Percentiles rank a stretch among this genome's conserved stretches.
Conservation (phyloP, 2,888 invertebrate genomes). For the Melinaea marsaeus region DNA sequence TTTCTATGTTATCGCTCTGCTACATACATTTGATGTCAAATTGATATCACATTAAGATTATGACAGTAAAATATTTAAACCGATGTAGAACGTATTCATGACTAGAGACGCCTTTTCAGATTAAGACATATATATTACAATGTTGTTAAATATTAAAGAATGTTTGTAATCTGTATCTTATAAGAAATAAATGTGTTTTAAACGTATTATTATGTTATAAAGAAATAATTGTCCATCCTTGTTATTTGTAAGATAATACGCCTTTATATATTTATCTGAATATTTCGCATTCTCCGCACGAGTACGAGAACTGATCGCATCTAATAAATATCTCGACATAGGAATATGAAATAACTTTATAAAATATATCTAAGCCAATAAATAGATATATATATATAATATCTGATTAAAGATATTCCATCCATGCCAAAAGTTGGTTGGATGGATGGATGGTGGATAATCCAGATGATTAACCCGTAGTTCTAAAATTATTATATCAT, state of each 20-base stretch:
- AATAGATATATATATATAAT: too few relatives aligned
- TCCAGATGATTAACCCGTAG: too few relatives aligned
- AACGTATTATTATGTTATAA: too few relatives aligned
- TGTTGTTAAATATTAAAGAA: too few relatives aligned
- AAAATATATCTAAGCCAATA: constrained; percentile 8
- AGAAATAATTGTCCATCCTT: too few relatives aligned
- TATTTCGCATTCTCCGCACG: constrained; percentile 48
- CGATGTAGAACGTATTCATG: neutral
- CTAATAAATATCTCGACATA: constrained; percentile 42
- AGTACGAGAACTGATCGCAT: constrained; percentile 41
- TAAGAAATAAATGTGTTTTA: too few relatives aligned
- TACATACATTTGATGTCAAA: neutral
- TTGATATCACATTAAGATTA: neutral
- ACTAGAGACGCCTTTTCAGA: neutral
- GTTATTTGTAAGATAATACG: too few relatives aligned
- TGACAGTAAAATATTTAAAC: neutral
- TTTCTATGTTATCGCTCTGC: neutral
- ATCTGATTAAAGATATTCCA: neutral
- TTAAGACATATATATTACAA: too few relatives aligned
- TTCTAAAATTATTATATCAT: too few relatives aligned
- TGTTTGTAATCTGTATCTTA: constrained; percentile 23
- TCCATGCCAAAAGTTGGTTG: neutral
- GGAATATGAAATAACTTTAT: constrained; percentile 12
- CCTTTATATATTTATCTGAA: constrained; percentile 20
- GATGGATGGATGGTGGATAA: too few relatives aligned